These are phyloP conservation scores for Atta colombica DNA, from an alignment of 1,140 invertebrate genomes.

Conservation along the genomic window DNA sequence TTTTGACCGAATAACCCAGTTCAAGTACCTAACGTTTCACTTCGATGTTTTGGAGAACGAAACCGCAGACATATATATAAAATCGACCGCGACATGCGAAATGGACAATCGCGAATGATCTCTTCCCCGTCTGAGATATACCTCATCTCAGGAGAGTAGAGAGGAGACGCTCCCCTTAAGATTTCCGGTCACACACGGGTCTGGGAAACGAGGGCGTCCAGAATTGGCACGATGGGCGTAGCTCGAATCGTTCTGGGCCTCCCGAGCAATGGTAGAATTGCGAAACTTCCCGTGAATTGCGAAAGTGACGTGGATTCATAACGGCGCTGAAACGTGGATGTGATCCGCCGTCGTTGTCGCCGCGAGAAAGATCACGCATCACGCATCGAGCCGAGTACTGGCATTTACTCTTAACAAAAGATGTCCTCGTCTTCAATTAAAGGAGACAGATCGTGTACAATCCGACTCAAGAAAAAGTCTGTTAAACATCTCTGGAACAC, in stretches of 20 bases:
- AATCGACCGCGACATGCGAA: neutral
- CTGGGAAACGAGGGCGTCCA: conserved; percentile 50
- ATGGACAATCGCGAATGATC: conserved; percentile 26
- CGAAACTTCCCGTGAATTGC: conserved; percentile 66
- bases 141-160: conserved; percentile 26
- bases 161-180: conserved; percentile 17
- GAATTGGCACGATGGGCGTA: conserved; percentile 63
- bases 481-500: neutral
- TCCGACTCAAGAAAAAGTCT: conserved; percentile 14
- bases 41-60: no score
- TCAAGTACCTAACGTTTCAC: neutral
- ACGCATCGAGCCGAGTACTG: conserved; percentile 42
- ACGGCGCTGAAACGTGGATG: conserved; percentile 8
- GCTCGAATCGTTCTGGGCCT: conserved; percentile 28
- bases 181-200: conserved; percentile 58
- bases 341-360: conserved; percentile 1
- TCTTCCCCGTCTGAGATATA: conserved; percentile 33
- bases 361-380: conserved; percentile 25
- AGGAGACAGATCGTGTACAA: conserved; percentile 36
- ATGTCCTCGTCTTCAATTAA: conserved; percentile 18
- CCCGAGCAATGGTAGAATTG: conserved; percentile 51
- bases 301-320: conserved; percentile 55
- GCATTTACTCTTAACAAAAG: conserved; percentile 45
- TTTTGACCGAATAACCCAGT: conserved; percentile 19
- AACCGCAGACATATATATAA: neutral